phyloP scores from a whole-genome alignment of 2,888 invertebrate genomes.

The Euzophera pinguis region DNA sequence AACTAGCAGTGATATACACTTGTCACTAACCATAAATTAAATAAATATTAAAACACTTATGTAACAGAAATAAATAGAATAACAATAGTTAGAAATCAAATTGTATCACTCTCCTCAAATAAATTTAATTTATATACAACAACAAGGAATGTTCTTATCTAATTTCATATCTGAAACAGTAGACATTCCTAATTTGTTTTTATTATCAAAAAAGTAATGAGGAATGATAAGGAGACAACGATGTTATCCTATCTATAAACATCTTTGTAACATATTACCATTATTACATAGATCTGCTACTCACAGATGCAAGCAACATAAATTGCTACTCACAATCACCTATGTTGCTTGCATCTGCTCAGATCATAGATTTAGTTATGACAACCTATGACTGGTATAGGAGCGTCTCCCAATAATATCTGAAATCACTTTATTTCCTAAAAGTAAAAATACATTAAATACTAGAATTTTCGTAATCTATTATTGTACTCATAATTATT shows the following conservation, averaged over 20 bases:
- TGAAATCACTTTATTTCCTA: not conserved
- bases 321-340: too few relatives aligned
- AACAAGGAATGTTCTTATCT: constrained; percentile 2
- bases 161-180: constrained; percentile 10
- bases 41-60: not conserved
- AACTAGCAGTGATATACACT: too few relatives aligned
- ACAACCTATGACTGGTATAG: too few relatives aligned
- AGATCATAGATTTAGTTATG: too few relatives aligned
- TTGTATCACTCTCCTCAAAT: not conserved
- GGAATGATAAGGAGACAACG: not conserved
- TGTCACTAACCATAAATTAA: too few relatives aligned
- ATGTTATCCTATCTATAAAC: not conserved
- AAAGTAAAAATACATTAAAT: constrained; percentile 3
- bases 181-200: not conserved
- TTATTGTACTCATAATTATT: constrained; percentile 26
- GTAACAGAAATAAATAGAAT: not conserved
- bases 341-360: too few relatives aligned
- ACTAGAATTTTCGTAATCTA: constrained; percentile 15
- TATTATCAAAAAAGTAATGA: not conserved
- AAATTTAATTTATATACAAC: not conserved
- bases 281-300: too few relatives aligned
- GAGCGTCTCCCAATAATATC: too few relatives aligned
- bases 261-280: not conserved
- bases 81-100: not conserved
- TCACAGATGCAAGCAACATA: too few relatives aligned